phyloP scores from a whole-genome alignment of 2,888 invertebrate species.

The Podotricha telesiphe region DNA sequence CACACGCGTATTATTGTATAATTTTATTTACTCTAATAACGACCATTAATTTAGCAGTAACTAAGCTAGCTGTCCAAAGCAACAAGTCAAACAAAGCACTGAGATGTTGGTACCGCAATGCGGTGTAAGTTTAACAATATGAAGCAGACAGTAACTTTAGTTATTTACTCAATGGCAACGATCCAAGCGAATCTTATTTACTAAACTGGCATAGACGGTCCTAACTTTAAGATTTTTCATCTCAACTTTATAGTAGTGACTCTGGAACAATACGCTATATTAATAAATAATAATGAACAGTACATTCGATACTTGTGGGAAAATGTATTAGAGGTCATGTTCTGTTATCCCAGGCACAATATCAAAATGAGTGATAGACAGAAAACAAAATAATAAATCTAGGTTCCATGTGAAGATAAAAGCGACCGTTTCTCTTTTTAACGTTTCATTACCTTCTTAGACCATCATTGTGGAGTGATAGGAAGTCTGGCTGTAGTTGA shows the following conservation, averaged over 20 bases:
- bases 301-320: too few species aligned
- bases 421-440: too few species aligned
- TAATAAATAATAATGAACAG: background rate
- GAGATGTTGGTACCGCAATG: slow-evolving; percentile 15
- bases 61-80: background rate
- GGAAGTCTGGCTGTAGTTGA: too few species aligned
- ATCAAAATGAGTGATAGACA: too few species aligned
- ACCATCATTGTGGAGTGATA: too few species aligned
- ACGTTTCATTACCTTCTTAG: too few species aligned
- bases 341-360: too few species aligned
- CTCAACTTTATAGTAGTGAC: background rate
- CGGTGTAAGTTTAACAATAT: slow-evolving; percentile 13
- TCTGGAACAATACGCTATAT: background rate
- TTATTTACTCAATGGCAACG: slow-evolving; percentile 22
- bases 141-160: slow-evolving; percentile 11
- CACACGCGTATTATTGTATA: too few species aligned
- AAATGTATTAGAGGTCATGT: too few species aligned
- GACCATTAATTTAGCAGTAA: background rate
- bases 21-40: too few species aligned
- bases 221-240: slow-evolving; percentile 6
- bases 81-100: slow-evolving; percentile 17
- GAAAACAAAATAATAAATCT: too few species aligned
- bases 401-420: too few species aligned
- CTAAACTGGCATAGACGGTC: background rate
- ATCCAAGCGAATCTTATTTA: slow-evolving; percentile 20